A percentile compares a stretch with the other conserved stretches of the same genome.
phyloP scores from a whole-genome alignment of 1,140 invertebrate genomes.

The Schlechtendalia chinensis region DNA sequence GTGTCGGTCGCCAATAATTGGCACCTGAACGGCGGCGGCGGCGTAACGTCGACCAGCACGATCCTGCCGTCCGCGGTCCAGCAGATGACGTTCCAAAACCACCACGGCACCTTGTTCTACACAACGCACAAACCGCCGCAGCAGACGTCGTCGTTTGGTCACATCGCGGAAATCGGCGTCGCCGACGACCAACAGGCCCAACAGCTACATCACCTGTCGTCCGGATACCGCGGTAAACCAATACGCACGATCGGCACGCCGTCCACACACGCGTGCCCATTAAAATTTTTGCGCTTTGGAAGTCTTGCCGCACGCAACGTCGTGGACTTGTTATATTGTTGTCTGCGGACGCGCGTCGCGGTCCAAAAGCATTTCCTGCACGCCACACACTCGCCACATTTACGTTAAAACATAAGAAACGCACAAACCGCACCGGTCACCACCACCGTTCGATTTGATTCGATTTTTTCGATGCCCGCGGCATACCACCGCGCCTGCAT shows the following conservation, averaged over 20 bases:
- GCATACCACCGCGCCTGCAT: too few species aligned
- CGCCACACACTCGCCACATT: not conserved
- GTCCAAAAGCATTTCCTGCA: too few species aligned
- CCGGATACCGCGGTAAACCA: constrained; percentile 28
- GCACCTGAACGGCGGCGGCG: not conserved
- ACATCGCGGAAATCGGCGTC: not conserved
- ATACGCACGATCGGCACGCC: not conserved
- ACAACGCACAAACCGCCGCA: constrained; percentile 7
- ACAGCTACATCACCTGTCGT: not conserved
- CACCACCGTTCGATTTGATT: too few species aligned
- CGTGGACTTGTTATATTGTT: too few species aligned
- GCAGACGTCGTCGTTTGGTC: not conserved
- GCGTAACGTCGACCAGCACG: not conserved
- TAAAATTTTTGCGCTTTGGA: too few species aligned
- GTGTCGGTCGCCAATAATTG: constrained; percentile 11
- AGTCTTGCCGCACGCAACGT: too few species aligned
- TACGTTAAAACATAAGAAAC: not conserved
- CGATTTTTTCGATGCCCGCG: too few species aligned
- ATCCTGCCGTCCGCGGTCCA: not conserved
- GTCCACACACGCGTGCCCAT: too few species aligned
- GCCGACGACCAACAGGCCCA: not conserved
- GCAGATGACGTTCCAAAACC: constrained; percentile 1
- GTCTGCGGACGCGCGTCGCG: not conserved
- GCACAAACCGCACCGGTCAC: too few species aligned
- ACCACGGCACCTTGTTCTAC: constrained; percentile 3